Evolutionary conservation across 2,888 invertebrate genomes (phyloP).

Genomic region (Hyppa rectilinea): DNA sequence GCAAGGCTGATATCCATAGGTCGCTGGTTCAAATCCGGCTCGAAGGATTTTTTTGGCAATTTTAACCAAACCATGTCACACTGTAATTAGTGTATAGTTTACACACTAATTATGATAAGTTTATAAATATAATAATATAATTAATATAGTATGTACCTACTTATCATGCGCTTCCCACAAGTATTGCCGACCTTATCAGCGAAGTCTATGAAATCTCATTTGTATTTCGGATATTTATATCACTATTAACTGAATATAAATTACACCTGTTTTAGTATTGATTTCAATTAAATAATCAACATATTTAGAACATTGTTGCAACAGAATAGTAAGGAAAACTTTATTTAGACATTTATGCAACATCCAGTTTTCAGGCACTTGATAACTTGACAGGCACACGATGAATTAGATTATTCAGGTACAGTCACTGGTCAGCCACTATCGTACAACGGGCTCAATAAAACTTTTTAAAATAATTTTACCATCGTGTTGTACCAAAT

Average conservation of each 20-base stretch:
- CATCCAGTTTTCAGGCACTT: not conserved
- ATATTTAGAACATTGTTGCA: not conserved
- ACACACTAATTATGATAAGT: not conserved
- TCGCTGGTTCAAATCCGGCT: conserved; percentile 93
- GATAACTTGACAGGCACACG: too few species aligned
- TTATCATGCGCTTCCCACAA: not conserved
- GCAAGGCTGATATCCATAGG: conserved; percentile 89
- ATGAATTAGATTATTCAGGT: not conserved
- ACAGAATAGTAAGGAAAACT: not conserved
- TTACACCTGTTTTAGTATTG: not conserved
- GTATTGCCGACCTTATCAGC: not conserved
- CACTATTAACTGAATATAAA: not conserved
- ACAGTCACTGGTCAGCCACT: not conserved
- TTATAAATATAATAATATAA: not conserved
- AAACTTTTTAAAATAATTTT: not conserved
- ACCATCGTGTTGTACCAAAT: not conserved
- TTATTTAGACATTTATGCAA: not conserved
- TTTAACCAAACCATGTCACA: not conserved
- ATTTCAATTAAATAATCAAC: not conserved
- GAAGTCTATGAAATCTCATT: not conserved
- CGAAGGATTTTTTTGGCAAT: conserved; percentile 87
- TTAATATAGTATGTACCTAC: too few species aligned
- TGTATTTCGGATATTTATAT: conserved; percentile 1
- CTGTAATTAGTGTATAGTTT: not conserved
- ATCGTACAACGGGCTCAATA: not conserved